Conservation (phyloP, 1,140 invertebrate species). For the Drosophila grimshawi region DNA sequence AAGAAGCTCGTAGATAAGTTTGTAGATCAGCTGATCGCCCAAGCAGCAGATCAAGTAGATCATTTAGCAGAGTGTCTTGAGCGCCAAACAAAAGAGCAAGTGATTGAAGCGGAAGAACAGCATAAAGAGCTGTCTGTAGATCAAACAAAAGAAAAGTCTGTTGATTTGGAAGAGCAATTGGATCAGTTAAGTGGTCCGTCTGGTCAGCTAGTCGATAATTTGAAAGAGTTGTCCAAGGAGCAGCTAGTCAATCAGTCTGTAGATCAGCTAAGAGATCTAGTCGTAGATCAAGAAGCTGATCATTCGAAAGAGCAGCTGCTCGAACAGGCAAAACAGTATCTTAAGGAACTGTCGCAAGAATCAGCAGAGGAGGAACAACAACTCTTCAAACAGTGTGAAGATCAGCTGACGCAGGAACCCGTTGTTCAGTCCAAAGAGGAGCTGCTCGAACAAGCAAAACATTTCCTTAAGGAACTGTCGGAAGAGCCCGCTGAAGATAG, state of each 20-base stretch:
- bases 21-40: background rate
- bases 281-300: background rate
- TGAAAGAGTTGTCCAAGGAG: background rate
- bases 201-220: background rate
- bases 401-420: too few relatives aligned
- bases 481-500: too few relatives aligned
- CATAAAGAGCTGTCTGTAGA: background rate
- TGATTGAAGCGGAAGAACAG: background rate
- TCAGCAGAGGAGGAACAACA: background rate
- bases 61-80: background rate
- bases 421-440: too few relatives aligned
- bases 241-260: background rate
- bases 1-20: background rate
- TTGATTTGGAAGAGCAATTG: background rate
- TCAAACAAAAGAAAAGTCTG: background rate
- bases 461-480: too few relatives aligned
- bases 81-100: background rate
- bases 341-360: too few relatives aligned
- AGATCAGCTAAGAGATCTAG: background rate
- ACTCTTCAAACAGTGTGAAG: too few relatives aligned
- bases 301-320: background rate
- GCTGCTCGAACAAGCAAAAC: too few relatives aligned
- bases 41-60: slow-evolving; percentile 1
- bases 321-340: too few relatives aligned
- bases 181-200: background rate